Percentiles rank a stretch among this genome's conserved stretches.
These are phyloP conservation scores for Mormyrus lacerda DNA, from an alignment of 2,113 vertebrate species.

Conservation along the genomic window DNA sequence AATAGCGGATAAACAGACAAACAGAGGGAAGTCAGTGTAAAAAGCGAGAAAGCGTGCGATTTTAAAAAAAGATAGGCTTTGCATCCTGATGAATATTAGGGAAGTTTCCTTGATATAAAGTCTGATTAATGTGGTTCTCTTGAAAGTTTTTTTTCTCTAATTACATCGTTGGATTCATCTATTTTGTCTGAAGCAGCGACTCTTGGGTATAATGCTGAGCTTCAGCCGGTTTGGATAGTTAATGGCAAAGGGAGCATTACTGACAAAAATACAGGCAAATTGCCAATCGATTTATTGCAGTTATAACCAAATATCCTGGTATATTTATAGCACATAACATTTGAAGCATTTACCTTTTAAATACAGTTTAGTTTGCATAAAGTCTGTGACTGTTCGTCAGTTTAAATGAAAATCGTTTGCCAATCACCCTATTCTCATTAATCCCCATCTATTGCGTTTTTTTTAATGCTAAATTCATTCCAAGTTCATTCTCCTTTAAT, in stretches of 20 bases:
- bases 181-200: slow-evolving; percentile 50
- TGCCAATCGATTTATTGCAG: slow-evolving; percentile 58
- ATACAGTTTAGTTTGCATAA: slow-evolving; percentile 37
- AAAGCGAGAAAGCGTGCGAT: background rate
- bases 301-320: slow-evolving; percentile 52
- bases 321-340: slow-evolving; percentile 39
- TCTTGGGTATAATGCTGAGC: slow-evolving; percentile 43
- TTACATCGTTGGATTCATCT: slow-evolving; percentile 57
- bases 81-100: slow-evolving; percentile 34
- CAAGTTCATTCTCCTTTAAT: slow-evolving; percentile 40
- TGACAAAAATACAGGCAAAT: slow-evolving; percentile 49
- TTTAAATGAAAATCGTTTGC: slow-evolving; percentile 45
- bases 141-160: slow-evolving; percentile 58
- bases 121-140: slow-evolving; percentile 51
- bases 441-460: slow-evolving; percentile 50
- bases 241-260: slow-evolving; percentile 49
- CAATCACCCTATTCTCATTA: slow-evolving; percentile 60
- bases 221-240: slow-evolving; percentile 48
- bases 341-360: slow-evolving; percentile 50
- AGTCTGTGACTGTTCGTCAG: slow-evolving; percentile 42
- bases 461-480: slow-evolving; percentile 49
- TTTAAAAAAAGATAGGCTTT: background rate
- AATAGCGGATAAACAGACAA: slow-evolving; percentile 18
- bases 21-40: background rate
- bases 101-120: slow-evolving; percentile 44